Evolutionary conservation across 2,113 vertebrate species (phyloP).

Genomic region (Nannospalax galili): DNA sequence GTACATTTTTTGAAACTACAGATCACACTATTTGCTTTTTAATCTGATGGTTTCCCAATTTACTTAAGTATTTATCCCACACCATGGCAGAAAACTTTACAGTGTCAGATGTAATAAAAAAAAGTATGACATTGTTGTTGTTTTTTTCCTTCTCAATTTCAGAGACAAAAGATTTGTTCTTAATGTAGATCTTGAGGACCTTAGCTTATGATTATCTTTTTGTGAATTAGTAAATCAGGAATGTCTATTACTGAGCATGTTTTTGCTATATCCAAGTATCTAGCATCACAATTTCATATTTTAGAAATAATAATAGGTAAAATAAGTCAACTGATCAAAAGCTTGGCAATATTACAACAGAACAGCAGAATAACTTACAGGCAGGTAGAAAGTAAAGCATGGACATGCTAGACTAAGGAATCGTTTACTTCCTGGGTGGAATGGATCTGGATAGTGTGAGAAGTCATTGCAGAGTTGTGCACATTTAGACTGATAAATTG

Average conservation of each 20-base stretch:
- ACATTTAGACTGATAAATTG: neutral
- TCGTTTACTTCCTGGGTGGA: fast-evolving
- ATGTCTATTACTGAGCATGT: neutral
- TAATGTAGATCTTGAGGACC: neutral
- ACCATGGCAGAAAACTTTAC: neutral
- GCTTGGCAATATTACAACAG: neutral
- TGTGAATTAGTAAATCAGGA: neutral
- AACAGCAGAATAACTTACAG: neutral
- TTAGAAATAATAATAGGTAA: neutral
- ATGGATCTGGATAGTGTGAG: neutral
- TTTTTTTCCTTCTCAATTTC: neutral
- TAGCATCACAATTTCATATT: neutral
- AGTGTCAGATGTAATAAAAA: neutral
- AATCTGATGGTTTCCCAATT: too few relatives aligned
- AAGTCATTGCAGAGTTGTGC: neutral
- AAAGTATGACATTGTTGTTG: neutral
- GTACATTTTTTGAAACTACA: neutral
- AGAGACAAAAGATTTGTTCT: neutral
- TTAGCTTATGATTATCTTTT: neutral
- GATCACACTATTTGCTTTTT: neutral
- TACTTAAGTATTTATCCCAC: neutral
- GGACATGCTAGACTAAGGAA: neutral
- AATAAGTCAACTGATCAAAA: neutral
- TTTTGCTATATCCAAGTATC: neutral
- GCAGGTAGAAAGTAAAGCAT: neutral